Evolutionary conservation across 2,113 vertebrate genomes (phyloP), one percentile per base, ranked within the genome.

Genomic region (Alethe diademata): DNA sequence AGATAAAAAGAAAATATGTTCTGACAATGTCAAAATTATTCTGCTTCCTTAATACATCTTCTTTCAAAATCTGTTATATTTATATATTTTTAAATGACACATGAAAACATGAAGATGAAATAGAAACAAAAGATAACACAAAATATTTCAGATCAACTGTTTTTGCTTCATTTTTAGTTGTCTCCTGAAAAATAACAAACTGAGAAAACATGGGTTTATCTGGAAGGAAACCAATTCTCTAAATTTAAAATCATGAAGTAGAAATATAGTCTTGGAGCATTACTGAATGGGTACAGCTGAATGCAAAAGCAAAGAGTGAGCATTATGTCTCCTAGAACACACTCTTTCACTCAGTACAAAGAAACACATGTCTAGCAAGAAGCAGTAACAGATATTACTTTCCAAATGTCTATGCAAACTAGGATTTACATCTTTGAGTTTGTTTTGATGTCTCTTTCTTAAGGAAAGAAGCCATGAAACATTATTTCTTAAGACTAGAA

Each of bases 1-100:
- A 88, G 17, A 57, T 8, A 78, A 90, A 92, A 90, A 28, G 31
- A 92, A 88, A 86, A 95, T 70, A 79, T 5, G 35, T 86, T 83
- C 83, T 85, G 70, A 90, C 78, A 93, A 72, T 35, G 74, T 88
- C 95, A 88, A 75, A 96, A 94, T 65, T 80, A 79, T 80, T 93
- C 62, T 93, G 36, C 75, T 95, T 90, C 50, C 40, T 83, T 66
- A 79, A 83, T 78, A 93, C 10, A 19, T 83, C 48, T 79, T 28
- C 67, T 73, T 93, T 95, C 91, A 91, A 93, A 88, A 70, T 88
- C 28, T 83, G 25, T 92, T 80, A 19, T 61, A 88, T 65, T 93
- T 75, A n/a, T 56, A 56, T 36, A 57, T 53, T 65, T 51, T 65
- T 64, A 67, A 90, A 90, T 50, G 45, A 62, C 50, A 88, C 11